Percentiles rank a stretch among this genome's conserved stretches.
These are phyloP conservation scores for Aurelia sp. DNA, from an alignment of 30 jellyfish, hydroid and myxozoan species.

Conservation along the genomic window DNA sequence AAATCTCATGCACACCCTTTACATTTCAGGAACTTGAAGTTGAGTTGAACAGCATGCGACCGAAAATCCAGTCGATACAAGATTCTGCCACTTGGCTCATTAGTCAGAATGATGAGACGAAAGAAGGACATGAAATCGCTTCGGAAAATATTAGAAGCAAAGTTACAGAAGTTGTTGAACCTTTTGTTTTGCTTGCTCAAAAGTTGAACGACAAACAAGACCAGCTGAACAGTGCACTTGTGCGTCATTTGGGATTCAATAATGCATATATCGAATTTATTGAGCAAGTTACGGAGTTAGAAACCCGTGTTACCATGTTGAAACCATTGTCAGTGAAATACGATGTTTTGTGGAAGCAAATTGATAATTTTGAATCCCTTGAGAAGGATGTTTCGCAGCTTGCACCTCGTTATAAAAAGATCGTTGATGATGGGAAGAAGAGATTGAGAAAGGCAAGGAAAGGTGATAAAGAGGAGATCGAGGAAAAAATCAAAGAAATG, in stretches of 20 bases:
- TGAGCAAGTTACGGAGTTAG: conserved; percentile 81
- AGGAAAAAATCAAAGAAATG: conserved; percentile 74
- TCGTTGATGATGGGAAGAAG: conserved; percentile 52
- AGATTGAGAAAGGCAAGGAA: conserved; percentile 14
- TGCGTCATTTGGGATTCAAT: conserved; percentile 73
- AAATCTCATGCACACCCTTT: not conserved
- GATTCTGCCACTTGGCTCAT: conserved; percentile 91
- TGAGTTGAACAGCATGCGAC: conserved; percentile 74
- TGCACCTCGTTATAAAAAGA: conserved; percentile 58
- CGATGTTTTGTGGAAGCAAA: conserved; percentile 78
- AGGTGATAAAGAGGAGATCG: conserved; percentile 54
- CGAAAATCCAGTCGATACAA: conserved; percentile 76
- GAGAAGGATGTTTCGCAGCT: conserved; percentile 81
- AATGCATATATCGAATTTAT: conserved; percentile 40
- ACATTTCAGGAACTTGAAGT: conserved; percentile 82
- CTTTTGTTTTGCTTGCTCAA: conserved; percentile 77
- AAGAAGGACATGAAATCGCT: conserved; percentile 68
- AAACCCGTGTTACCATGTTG: conserved; percentile 53
- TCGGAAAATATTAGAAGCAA: conserved; percentile 52
- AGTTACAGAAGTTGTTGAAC: conserved; percentile 68
- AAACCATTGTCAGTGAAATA: conserved; percentile 84
- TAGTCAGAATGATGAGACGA: conserved; percentile 46
- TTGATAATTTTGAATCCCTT: conserved; percentile 73
- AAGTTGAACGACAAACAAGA: conserved; percentile 89
- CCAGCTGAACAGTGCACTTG: conserved; percentile 64